Evolutionary conservation across 2,888 invertebrate genomes (phyloP).

Genomic region (Nipponacmea schrenckii): DNA sequence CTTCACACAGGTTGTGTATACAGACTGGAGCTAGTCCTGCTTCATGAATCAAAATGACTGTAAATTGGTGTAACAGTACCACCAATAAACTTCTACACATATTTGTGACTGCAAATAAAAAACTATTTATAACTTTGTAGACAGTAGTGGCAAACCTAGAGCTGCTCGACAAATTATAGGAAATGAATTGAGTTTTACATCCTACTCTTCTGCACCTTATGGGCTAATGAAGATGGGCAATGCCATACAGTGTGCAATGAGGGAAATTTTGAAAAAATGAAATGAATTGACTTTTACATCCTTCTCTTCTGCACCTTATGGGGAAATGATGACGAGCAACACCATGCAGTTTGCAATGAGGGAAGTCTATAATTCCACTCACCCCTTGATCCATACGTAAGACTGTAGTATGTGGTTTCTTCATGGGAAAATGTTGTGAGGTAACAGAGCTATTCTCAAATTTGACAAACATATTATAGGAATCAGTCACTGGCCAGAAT

Average conservation of each 20-base stretch:
- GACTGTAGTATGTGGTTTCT: conserved; percentile 78
- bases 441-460: conserved; percentile 78
- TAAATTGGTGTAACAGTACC: conserved; percentile 80
- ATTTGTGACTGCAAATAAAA: conserved; percentile 61
- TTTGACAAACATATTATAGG: conserved; percentile 84
- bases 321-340: too few species aligned
- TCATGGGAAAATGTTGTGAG: conserved; percentile 82
- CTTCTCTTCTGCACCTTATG: too few species aligned
- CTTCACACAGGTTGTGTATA: conserved; percentile 76
- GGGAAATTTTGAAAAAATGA: too few species aligned
- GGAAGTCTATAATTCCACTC: conserved; percentile 41
- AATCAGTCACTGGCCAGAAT: conserved; percentile 85
- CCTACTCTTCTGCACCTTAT: too few species aligned
- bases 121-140: too few species aligned
- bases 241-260: too few species aligned
- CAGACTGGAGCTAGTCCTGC: conserved; percentile 68
- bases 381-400: conserved; percentile 87
- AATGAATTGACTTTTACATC: too few species aligned
- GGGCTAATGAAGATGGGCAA: too few species aligned
- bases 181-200: too few species aligned
- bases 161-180: too few species aligned
- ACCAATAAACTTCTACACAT: conserved; percentile 77
- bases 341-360: too few species aligned
- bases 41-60: conserved; percentile 68
- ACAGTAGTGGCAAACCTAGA: too few species aligned